phyloP scores from a whole-genome alignment of 37 sponge, comb jelly and placozoan genomes.

The Halisarca cf. caerulea region DNA sequence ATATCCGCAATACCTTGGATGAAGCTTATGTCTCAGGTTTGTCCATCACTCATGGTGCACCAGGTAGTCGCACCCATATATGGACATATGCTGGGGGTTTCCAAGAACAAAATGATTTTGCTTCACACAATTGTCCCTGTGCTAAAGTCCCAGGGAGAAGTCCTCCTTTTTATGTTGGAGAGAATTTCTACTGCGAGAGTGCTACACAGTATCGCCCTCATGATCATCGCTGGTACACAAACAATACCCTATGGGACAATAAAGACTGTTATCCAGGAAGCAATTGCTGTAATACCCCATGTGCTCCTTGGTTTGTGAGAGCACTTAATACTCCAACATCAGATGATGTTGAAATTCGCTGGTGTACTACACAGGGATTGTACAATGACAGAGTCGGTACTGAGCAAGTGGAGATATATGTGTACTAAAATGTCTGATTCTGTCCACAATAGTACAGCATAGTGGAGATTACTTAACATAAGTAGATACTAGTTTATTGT shows the following conservation, averaged over 20 bases:
- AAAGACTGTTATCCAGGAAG: slow-evolving; percentile 20
- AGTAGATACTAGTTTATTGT: no score
- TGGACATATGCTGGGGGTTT: slow-evolving; percentile 12
- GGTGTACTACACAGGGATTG: not conserved
- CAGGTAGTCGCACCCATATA: not conserved
- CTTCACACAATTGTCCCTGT: slow-evolving; percentile 10
- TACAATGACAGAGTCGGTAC: not conserved
- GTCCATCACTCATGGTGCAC: slow-evolving; percentile 10
- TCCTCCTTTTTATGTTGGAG: not conserved
- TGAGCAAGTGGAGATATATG: slow-evolving; percentile 13
- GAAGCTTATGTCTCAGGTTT: not conserved
- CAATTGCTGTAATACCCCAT: slow-evolving; percentile 6
- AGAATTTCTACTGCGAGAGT: not conserved
- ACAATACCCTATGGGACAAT: slow-evolving; percentile 14
- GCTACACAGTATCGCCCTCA: not conserved
- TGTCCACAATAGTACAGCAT: no score
- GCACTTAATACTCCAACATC: not conserved
- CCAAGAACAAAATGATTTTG: not conserved
- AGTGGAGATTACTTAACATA: no score
- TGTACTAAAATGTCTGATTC: not conserved
- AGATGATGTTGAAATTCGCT: slow-evolving; percentile 14
- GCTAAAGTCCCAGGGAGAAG: not conserved
- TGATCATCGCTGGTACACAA: not conserved
- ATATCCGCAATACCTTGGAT: not conserved
- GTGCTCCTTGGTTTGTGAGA: slow-evolving; percentile 22